These are phyloP conservation scores for Tiliqua scincoides DNA, from an alignment of 2,113 vertebrate species.

Conservation along the genomic window DNA sequence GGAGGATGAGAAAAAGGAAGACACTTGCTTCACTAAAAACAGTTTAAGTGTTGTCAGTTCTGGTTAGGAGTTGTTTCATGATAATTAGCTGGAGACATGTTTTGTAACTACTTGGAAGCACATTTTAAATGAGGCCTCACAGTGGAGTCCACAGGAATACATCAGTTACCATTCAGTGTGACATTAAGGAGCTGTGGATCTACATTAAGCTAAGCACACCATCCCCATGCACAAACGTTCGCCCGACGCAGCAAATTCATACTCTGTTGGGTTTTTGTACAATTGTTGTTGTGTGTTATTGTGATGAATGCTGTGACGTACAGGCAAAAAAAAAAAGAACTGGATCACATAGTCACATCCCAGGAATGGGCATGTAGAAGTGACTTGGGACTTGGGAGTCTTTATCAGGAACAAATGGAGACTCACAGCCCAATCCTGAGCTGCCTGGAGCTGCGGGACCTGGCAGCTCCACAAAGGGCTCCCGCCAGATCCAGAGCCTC, in stretches of 20 bases:
- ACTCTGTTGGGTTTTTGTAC: slow-evolving; percentile 31
- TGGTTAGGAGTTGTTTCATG: slow-evolving; percentile 45
- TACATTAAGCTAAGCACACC: slow-evolving; percentile 43
- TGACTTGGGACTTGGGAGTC: too few relatives aligned
- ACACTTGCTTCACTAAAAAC: slow-evolving; percentile 47
- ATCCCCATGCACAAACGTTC: slow-evolving; percentile 43
- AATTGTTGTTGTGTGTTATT: slow-evolving; percentile 37
- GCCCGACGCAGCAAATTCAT: slow-evolving; percentile 17
- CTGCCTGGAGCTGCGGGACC: too few relatives aligned
- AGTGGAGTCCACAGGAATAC: slow-evolving; percentile 50
- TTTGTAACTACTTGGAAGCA: slow-evolving; percentile 55
- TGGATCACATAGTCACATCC: background rate
- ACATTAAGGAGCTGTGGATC: slow-evolving; percentile 41
- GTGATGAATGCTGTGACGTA: background rate
- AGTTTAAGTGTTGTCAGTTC: slow-evolving; percentile 54
- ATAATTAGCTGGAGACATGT: slow-evolving; percentile 71
- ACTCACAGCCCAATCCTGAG: too few relatives aligned
- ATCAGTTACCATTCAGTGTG: slow-evolving; percentile 51
- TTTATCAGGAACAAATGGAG: too few relatives aligned
- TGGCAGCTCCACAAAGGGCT: too few relatives aligned
- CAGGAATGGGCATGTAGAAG: too few relatives aligned
- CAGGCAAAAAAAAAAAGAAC: background rate
- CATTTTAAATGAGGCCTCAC: slow-evolving; percentile 64
- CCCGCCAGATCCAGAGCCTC: too few relatives aligned
- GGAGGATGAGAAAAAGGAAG: slow-evolving; percentile 34